These are phyloP conservation scores for Laterallus jamaicensis DNA, from an alignment of 2,113 vertebrate genomes.

Conservation along the genomic window DNA sequence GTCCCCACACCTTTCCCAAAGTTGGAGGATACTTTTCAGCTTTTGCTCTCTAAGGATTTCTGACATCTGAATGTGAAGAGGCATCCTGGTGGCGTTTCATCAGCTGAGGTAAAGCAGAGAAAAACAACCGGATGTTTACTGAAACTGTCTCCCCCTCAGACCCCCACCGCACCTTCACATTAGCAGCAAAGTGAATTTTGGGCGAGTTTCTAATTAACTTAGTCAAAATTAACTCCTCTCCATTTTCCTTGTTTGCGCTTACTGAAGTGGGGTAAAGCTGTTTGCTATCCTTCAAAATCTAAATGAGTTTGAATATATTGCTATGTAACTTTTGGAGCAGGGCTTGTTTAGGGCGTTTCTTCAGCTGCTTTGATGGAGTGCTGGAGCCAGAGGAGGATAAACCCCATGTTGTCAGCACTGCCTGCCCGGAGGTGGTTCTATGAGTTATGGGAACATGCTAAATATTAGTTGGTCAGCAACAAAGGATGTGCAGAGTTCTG, in stretches of 20 bases:
- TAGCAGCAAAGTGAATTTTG: neutral
- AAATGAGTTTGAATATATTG: neutral
- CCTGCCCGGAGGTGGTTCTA: neutral
- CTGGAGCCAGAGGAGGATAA: neutral
- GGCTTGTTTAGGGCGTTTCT: neutral
- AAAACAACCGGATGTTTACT: neutral
- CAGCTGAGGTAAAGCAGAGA: neutral
- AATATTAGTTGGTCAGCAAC: too few species aligned
- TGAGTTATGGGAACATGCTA: too few species aligned
- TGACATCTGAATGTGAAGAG: neutral
- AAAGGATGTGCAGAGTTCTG: too few species aligned
- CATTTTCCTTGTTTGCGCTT: neutral
- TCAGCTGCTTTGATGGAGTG: neutral
- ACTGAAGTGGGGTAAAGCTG: neutral
- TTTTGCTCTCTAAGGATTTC: neutral
- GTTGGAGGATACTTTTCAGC: neutral
- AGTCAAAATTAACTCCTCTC: neutral
- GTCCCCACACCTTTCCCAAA: neutral
- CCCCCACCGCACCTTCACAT: neutral
- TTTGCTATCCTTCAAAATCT: neutral
- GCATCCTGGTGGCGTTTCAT: neutral
- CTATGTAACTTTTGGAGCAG: fast-evolving
- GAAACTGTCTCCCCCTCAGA: neutral
- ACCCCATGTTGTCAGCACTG: neutral
- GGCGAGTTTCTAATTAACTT: neutral